Evolutionary conservation across 2,888 invertebrate species (phyloP).

Genomic region (Nomada ruficornis): DNA sequence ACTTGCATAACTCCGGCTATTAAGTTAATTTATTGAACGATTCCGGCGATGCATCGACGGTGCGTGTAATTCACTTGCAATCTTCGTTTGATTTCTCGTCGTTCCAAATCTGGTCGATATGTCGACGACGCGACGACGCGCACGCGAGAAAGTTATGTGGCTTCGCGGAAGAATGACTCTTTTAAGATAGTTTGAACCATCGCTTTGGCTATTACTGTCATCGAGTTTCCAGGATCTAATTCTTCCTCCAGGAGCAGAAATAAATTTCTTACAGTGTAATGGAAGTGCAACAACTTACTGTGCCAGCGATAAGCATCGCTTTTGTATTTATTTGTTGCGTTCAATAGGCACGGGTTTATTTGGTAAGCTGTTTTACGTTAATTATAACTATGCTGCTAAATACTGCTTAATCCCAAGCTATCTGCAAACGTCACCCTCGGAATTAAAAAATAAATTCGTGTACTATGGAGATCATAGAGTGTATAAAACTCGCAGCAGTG

Average conservation of each 20-base stretch:
- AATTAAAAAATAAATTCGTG: too few relatives aligned
- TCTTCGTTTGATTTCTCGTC: conserved; percentile 46
- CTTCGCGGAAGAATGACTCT: conserved; percentile 17
- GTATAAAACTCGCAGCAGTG: too few relatives aligned
- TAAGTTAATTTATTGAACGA: conserved; percentile 65
- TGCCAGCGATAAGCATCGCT: too few relatives aligned
- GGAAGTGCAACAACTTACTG: neutral
- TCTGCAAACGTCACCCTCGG: too few relatives aligned
- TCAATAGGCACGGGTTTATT: too few relatives aligned
- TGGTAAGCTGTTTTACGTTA: too few relatives aligned
- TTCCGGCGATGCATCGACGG: conserved; percentile 33
- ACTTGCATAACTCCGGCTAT: conserved; percentile 65
- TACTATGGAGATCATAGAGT: too few relatives aligned
- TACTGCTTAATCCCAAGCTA: too few relatives aligned
- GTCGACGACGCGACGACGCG: neutral
- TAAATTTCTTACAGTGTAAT: neutral
- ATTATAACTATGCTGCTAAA: too few relatives aligned
- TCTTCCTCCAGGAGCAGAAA: neutral
- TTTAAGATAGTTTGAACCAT: conserved; percentile 1
- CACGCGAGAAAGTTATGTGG: conserved; percentile 16
- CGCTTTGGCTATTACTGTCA: neutral
- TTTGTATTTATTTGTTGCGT: too few relatives aligned
- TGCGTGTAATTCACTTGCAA: conserved; percentile 55
- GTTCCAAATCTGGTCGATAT: conserved; percentile 31
- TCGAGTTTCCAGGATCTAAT: neutral